These are phyloP conservation scores for Mesorhabditis belari DNA, from an alignment of 2,888 invertebrate species.

Conservation along the genomic window DNA sequence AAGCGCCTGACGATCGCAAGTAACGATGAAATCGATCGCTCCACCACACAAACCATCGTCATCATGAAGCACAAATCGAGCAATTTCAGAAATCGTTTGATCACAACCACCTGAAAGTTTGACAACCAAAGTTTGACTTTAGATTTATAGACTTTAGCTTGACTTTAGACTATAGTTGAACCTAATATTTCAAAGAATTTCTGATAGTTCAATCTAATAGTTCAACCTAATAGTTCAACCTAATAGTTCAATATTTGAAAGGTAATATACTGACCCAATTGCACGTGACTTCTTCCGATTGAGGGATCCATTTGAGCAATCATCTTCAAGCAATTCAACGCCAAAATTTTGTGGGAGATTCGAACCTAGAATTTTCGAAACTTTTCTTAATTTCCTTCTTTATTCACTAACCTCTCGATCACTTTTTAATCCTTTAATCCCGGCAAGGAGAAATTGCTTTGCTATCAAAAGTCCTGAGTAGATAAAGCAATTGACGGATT, in stretches of 20 bases:
- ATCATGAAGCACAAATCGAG: slow-evolving; percentile 23
- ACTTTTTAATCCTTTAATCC: slow-evolving; percentile 9
- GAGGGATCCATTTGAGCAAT: background rate
- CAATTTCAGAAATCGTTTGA: slow-evolving; percentile 16
- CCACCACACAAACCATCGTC: slow-evolving; percentile 26
- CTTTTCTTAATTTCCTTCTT: background rate
- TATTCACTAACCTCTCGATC: slow-evolving; percentile 6
- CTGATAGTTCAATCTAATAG: too few relatives aligned
- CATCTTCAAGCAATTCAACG: slow-evolving; percentile 7
- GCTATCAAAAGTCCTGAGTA: slow-evolving; percentile 5
- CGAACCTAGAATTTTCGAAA: slow-evolving; percentile 4
- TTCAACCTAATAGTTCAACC: too few relatives aligned
- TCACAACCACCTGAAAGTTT: slow-evolving; percentile 1
- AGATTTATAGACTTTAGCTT: too few relatives aligned
- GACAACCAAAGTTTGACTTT: too few relatives aligned
- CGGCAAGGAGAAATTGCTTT: slow-evolving; percentile 6
- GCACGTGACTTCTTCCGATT: background rate
- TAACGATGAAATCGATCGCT: slow-evolving; percentile 21
- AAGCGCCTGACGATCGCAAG: background rate
- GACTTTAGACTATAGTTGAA: too few relatives aligned
- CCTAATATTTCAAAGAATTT: too few relatives aligned
- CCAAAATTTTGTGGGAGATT: slow-evolving; percentile 11
- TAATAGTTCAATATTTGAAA: too few relatives aligned
- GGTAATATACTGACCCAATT: background rate
- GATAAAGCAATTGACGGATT: slow-evolving; percentile 1